phyloP scores from a whole-genome alignment of 2,888 invertebrate species.

The Agrotis ipsilon region DNA sequence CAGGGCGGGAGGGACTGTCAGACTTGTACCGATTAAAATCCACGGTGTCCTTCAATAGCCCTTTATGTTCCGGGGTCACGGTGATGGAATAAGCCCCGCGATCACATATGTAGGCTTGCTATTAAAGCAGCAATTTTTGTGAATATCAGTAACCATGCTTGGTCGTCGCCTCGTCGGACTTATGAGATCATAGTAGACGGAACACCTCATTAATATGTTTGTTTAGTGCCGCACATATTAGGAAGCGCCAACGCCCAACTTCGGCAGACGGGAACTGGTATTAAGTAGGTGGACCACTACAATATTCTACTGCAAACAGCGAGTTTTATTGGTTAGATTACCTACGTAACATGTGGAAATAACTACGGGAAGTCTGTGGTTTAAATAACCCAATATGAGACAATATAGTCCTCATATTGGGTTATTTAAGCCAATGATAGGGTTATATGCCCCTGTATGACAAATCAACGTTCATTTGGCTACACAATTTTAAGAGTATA shows the following conservation, averaged over 20 bases:
- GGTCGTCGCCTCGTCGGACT: not conserved
- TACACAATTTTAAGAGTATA: too few relatives aligned
- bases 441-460: too few relatives aligned
- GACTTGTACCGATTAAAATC: too few relatives aligned
- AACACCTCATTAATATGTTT: slow-evolving; percentile 6
- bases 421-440: slow-evolving; percentile 13
- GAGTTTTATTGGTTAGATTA: slow-evolving; percentile 34
- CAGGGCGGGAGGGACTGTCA: too few relatives aligned
- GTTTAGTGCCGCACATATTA: slow-evolving; percentile 22
- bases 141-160: not conserved
- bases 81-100: too few relatives aligned
- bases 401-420: slow-evolving; percentile 3
- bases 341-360: slow-evolving; percentile 22
- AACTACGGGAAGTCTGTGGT: slow-evolving; percentile 18
- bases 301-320: slow-evolving; percentile 39
- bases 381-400: too few relatives aligned
- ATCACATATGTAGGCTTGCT: too few relatives aligned
- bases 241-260: slow-evolving; percentile 27
- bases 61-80: too few relatives aligned
- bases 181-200: slow-evolving; percentile 10
- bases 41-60: too few relatives aligned
- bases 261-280: slow-evolving; percentile 14
- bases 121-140: not conserved
- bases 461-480: too few relatives aligned
- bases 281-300: slow-evolving; percentile 20